phyloP scores from a whole-genome alignment of 2,888 invertebrate species.

The Heliconius hortense region DNA sequence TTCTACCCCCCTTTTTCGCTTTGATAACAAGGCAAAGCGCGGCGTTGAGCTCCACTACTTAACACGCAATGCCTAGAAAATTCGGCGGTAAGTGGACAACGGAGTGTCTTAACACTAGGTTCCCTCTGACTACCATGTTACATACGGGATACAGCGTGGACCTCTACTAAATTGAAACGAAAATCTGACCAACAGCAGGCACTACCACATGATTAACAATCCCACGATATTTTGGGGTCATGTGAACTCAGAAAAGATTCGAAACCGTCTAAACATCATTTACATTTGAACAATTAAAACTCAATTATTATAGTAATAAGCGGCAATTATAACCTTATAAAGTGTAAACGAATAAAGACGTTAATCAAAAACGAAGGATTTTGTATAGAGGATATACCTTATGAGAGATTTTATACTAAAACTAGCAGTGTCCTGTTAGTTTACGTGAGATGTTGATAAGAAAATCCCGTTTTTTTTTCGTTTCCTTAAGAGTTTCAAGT shows the following conservation, averaged over 20 bases:
- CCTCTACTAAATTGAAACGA: background rate
- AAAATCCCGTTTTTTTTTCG: too few relatives aligned
- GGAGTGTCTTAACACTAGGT: background rate
- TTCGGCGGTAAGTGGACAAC: background rate
- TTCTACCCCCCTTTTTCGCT: too few relatives aligned
- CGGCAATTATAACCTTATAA: constrained; percentile 4
- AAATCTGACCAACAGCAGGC: background rate
- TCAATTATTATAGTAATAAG: constrained; percentile 19
- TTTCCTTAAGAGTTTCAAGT: too few relatives aligned
- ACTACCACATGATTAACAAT: background rate
- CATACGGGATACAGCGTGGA: background rate
- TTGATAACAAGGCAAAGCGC: background rate
- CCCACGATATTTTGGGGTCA: constrained; percentile 21
- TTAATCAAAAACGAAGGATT: background rate
- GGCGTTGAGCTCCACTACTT: background rate
- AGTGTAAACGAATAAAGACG: background rate
- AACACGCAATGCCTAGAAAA: background rate
- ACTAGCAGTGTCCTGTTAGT: too few relatives aligned
- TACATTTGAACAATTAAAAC: constrained; percentile 10
- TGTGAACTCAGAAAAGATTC: constrained; percentile 4
- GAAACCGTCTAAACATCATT: constrained; percentile 14
- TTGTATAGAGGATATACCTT: too few relatives aligned
- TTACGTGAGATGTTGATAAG: too few relatives aligned
- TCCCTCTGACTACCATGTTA: background rate
- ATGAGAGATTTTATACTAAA: too few relatives aligned